phyloP scores from a whole-genome alignment of 2,888 invertebrate species.

The Ophion ventricosus region DNA sequence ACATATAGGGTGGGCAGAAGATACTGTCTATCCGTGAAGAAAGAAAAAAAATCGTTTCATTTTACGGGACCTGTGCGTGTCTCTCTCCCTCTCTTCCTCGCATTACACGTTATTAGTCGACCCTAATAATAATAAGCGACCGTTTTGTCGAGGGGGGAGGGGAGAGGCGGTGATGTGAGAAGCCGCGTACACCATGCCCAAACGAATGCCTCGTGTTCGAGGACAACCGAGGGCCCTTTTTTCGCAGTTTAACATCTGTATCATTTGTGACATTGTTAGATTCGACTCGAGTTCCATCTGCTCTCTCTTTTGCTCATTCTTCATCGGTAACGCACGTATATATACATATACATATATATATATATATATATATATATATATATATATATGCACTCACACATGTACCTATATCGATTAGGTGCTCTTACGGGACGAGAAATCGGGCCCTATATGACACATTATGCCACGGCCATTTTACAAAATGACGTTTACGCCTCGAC shows the following conservation, averaged over 20 bases:
- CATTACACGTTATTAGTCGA: conserved; percentile 81
- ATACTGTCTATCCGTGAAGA: too few species aligned
- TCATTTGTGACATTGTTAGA: conserved; percentile 76
- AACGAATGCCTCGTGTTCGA: conserved; percentile 37
- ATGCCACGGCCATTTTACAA: conserved; percentile 59
- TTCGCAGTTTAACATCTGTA: conserved; percentile 80
- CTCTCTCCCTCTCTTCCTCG: conserved; percentile 64
- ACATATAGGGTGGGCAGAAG: too few species aligned
- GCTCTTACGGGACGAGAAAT: conserved; percentile 42
- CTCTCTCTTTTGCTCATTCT: conserved; percentile 63
- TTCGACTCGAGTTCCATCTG: conserved; percentile 78
- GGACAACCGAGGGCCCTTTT: conserved; percentile 63
- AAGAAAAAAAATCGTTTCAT: too few species aligned
- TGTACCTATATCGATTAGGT: conserved; percentile 47
- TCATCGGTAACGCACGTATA: background rate
- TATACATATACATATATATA: background rate
- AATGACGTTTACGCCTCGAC: conserved; percentile 70
- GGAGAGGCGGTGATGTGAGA: conserved; percentile 20
- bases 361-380: too few species aligned
- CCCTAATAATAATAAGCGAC: conserved; percentile 77
- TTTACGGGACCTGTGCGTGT: background rate
- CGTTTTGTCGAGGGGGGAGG: conserved; percentile 62
- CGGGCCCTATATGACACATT: conserved; percentile 37
- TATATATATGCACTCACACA: too few species aligned
- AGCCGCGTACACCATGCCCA: background rate